phyloP scores from a whole-genome alignment of 2,888 invertebrate genomes.

The Cephus runcator region DNA sequence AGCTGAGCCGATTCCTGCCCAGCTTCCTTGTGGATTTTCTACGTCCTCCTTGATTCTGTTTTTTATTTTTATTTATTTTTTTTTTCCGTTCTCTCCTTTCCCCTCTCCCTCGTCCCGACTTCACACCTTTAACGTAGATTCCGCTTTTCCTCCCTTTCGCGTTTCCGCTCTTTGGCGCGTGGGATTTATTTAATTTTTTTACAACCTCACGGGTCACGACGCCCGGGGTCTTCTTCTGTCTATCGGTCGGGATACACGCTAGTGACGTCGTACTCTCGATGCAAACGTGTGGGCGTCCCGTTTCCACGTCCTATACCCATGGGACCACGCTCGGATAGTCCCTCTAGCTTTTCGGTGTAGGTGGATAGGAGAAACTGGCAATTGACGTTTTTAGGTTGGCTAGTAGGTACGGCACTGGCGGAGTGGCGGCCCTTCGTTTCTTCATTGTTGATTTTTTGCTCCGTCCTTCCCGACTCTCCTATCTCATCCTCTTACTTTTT shows the following conservation, averaged over 20 bases:
- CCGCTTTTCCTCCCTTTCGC: slow-evolving; percentile 3
- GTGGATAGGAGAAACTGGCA: slow-evolving; percentile 20
- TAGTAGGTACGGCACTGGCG: slow-evolving; percentile 34
- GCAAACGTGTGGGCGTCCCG: neutral
- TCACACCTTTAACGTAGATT: neutral
- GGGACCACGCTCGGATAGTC: neutral
- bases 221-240: neutral
- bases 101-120: neutral
- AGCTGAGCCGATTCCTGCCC: neutral
- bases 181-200: neutral
- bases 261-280: neutral
- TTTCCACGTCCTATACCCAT: neutral
- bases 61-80: slow-evolving; percentile 8
- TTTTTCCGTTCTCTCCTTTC: slow-evolving; percentile 10
- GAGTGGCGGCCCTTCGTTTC: slow-evolving; percentile 39
- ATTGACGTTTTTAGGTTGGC: slow-evolving; percentile 47
- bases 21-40: slow-evolving; percentile 19
- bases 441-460: slow-evolving; percentile 41
- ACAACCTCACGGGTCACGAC: neutral
- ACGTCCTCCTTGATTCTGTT: slow-evolving; percentile 8
- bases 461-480: slow-evolving; percentile 27
- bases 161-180: slow-evolving; percentile 7
- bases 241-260: neutral
- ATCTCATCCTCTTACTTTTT: slow-evolving; percentile 6
- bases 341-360: neutral